phyloP scores from a whole-genome alignment of 2,113 vertebrate genomes.

The Bubo blakistoni region DNA sequence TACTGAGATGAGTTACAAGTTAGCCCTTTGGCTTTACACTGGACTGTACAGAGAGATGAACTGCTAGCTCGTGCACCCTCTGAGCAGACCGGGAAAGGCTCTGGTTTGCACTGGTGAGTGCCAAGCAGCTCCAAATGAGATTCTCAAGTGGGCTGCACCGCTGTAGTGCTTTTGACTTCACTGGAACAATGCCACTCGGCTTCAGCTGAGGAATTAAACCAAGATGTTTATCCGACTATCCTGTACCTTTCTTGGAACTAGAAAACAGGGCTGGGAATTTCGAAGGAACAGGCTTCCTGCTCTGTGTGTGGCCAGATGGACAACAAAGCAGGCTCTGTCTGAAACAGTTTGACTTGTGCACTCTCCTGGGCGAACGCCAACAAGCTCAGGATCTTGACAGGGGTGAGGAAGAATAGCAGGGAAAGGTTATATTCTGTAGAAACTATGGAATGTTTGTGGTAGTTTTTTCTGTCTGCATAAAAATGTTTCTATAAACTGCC shows the following conservation, averaged over 20 bases:
- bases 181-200: not conserved
- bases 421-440: not conserved
- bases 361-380: not conserved
- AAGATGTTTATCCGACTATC: not conserved
- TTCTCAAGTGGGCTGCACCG: not conserved
- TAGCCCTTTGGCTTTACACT: not conserved
- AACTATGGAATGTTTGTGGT: not conserved
- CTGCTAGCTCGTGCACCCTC: not conserved
- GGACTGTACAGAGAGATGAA: not conserved
- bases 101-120: not conserved
- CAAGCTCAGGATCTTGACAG: not conserved
- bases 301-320: conserved; percentile 4
- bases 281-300: not conserved
- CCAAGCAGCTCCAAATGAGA: not conserved
- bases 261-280: not conserved
- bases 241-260: not conserved
- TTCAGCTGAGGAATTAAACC: not conserved
- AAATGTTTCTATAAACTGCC: not conserved
- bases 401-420: not conserved
- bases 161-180: not conserved
- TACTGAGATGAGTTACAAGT: not conserved
- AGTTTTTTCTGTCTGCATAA: not conserved
- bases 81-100: not conserved
- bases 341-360: not conserved
- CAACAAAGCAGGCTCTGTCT: conserved; percentile 21